Evolutionary conservation across 2,797 vertebrate genomes (phyloP).

Genomic region (Choloepus didactylus): DNA sequence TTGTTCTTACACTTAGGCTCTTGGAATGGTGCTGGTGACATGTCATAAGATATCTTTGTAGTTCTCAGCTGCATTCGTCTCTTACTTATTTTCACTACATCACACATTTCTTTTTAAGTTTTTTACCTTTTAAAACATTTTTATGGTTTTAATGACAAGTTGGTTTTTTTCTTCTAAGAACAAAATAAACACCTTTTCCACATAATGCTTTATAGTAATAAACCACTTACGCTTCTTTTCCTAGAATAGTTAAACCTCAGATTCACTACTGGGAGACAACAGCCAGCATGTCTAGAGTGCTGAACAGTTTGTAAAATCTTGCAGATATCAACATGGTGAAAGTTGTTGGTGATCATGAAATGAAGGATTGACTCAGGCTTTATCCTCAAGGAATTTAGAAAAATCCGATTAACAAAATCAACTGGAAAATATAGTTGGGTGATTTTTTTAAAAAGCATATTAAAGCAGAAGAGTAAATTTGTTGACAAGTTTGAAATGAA

Average conservation of each 20-base stretch:
- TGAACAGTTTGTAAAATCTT: background rate
- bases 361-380: constrained; percentile 20
- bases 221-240: background rate
- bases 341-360: background rate
- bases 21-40: background rate
- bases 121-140: constrained; percentile 41
- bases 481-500: constrained; percentile 30
- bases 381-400: background rate
- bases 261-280: background rate
- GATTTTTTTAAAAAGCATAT: background rate
- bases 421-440: constrained; percentile 6
- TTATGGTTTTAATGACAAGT: constrained; percentile 9
- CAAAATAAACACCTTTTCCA: constrained; percentile 56
- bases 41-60: background rate
- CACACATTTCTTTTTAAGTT: constrained; percentile 33
- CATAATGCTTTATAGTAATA: constrained; percentile 13
- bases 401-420: constrained; percentile 52
- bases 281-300: background rate
- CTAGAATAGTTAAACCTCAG: background rate
- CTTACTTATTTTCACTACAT: background rate
- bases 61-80: background rate
- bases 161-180: constrained; percentile 9
- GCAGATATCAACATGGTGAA: background rate
- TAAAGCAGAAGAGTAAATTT: constrained; percentile 36
- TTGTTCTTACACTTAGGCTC: background rate